Evolutionary conservation across 2,113 vertebrate genomes (phyloP).

Genomic region (Apeltes quadracus): DNA sequence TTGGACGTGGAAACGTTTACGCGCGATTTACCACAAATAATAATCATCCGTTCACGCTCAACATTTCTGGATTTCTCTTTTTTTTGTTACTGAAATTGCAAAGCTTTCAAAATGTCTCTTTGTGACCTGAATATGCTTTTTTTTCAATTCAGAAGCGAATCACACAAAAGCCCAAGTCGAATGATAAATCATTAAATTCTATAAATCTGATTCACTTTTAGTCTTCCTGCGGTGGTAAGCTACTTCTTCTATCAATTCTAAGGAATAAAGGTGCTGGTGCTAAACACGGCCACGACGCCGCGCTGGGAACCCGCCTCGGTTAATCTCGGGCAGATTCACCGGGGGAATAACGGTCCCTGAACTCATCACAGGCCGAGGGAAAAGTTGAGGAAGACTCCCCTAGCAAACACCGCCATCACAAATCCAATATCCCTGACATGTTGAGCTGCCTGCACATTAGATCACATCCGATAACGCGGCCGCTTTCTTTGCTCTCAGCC

Average conservation of each 20-base stretch:
- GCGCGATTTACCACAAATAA: not conserved
- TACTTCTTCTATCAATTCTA: not conserved
- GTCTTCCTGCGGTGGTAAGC: not conserved
- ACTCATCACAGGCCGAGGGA: conserved; percentile 72
- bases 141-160: not conserved
- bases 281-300: conserved; percentile 50
- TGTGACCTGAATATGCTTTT: not conserved
- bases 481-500: conserved; percentile 44
- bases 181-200: too few species aligned
- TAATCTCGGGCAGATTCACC: conserved; percentile 66
- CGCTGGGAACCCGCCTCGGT: conserved; percentile 52
- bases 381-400: conserved; percentile 66
- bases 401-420: conserved; percentile 63
- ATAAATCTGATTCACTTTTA: not conserved
- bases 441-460: conserved; percentile 56
- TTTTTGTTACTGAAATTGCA: not conserved
- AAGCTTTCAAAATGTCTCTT: not conserved
- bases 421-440: conserved; percentile 71
- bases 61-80: not conserved
- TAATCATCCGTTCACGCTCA: conserved; percentile 38
- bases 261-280: conserved; percentile 23
- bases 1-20: not conserved
- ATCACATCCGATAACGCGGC: conserved; percentile 66
- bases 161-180: not conserved
- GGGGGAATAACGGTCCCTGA: conserved; percentile 67